These are phyloP conservation scores for Phataginus tetradactyla DNA, from an alignment of 2,797 vertebrate species.

Conservation along the genomic window DNA sequence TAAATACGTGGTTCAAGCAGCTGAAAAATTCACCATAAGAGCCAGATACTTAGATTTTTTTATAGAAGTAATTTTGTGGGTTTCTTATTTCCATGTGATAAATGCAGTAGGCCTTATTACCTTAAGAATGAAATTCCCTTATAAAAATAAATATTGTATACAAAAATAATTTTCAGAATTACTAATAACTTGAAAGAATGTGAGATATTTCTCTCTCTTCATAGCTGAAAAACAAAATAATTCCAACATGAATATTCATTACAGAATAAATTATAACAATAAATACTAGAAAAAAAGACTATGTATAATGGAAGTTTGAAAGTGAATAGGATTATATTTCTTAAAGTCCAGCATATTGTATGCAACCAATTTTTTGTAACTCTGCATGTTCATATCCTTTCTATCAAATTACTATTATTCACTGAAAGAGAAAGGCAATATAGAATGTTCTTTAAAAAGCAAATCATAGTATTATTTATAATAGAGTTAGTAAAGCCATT, in stretches of 20 bases:
- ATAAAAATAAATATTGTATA: background rate
- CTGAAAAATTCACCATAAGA: conserved; percentile 39
- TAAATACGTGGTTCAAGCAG: conserved; percentile 55
- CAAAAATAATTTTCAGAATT: conserved; percentile 33
- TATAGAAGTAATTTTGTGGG: conserved; percentile 35
- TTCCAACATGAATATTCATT: background rate
- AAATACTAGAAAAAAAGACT: background rate
- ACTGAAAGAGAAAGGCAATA: background rate
- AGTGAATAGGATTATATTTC: background rate
- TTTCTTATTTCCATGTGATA: conserved; percentile 34
- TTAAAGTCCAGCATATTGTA: background rate
- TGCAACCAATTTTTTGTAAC: background rate
- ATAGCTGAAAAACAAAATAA: background rate
- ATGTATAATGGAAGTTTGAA: background rate
- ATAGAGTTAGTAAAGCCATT: background rate
- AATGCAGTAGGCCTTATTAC: conserved; percentile 4
- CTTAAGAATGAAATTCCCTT: conserved; percentile 39
- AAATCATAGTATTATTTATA: background rate
- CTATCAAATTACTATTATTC: background rate
- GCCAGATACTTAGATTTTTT: conserved; percentile 24
- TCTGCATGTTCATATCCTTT: background rate
- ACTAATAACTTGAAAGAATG: conserved; percentile 21
- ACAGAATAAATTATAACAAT: background rate
- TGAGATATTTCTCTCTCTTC: background rate
- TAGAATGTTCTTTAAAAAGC: background rate